Evolutionary conservation across 1,140 invertebrate genomes (phyloP), one percentile per base, ranked within the genome.

Genomic region (Trichomalopsis sarcophagae): DNA sequence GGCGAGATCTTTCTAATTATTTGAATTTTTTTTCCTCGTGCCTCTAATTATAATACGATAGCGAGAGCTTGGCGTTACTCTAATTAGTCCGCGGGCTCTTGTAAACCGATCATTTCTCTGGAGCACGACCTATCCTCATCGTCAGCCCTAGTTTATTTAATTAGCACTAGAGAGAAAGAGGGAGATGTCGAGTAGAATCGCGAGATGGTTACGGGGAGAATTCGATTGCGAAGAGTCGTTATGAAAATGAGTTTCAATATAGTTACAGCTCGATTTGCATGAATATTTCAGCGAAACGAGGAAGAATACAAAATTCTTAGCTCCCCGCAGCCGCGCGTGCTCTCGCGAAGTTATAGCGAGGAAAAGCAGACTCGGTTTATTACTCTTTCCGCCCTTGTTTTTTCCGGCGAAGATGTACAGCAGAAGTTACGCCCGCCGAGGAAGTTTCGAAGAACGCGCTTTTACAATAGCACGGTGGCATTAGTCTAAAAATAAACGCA

Each of bases 151-250:
- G 13, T 40, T 79, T 40, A 79, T 68, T 40, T 13, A 79, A 79
- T 79, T 66, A 68, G 62, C n/a, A 68, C 21, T 21, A 79, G 77
- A 79, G 30, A 77, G 10, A 76, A 50, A 23, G 47, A 66, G 27
- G 40, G 10, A 40, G 36, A 68, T 6, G 30, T 23, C 23, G 55
- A 79, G 2, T 55, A 79, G 50, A 55, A 55, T 50, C 14, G 47
- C 2, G 47, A 11, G 2, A 27, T 50, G 50, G 50, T 55, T 17
- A 21, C 33, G 13, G 5, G 4, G 14, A 55, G 50, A 55, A 55
- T 21, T 55, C 50, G 50, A 55, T 55, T 55, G 50, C 50, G 50
- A 21, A 17, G 62, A 80, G 62, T 80, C 36, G 50, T 80, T 69
- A 69, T 44, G 40, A 80, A 68, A 44, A 23, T 30, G 21, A 27